phyloP scores from a whole-genome alignment of 2,797 vertebrate genomes.

The Oophaga sylvatica region DNA sequence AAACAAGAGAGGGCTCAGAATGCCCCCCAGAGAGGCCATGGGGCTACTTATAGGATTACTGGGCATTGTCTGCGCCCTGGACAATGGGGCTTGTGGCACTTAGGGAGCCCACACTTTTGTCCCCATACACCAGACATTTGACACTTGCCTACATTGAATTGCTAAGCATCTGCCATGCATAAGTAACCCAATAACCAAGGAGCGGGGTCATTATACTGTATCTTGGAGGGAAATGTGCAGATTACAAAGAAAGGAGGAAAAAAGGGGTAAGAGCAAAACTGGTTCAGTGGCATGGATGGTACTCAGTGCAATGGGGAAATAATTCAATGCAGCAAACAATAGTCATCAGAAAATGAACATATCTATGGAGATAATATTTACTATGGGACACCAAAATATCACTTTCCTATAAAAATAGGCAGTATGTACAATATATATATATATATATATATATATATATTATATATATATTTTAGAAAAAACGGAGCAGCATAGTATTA shows the following conservation, averaged over 20 bases:
- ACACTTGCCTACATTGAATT: slow-evolving; percentile 63
- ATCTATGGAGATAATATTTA: neutral
- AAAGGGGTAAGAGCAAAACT: neutral
- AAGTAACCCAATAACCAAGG: slow-evolving; percentile 37
- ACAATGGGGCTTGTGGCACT: slow-evolving; percentile 61
- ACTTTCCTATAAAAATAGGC: no score
- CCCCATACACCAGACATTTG: slow-evolving; percentile 63
- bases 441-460: no score
- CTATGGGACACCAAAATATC: neutral
- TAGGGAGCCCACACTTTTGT: slow-evolving; percentile 32
- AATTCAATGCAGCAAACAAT: neutral
- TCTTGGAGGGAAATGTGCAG: slow-evolving; percentile 30
- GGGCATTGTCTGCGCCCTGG: slow-evolving; percentile 53
- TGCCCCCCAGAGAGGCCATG: slow-evolving; percentile 79
- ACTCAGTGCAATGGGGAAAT: neutral
- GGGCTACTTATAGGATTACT: slow-evolving; percentile 30
- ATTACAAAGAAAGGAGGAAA: neutral
- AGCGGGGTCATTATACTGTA: neutral
- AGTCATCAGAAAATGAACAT: neutral
- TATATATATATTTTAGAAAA: no score
- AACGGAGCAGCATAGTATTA: no score
- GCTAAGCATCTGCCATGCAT: slow-evolving; percentile 63
- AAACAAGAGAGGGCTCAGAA: slow-evolving; percentile 81
- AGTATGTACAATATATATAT: no score
- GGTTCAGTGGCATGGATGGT: neutral